phyloP scores from a whole-genome alignment of 1,140 invertebrate species.

The Notospermus geniculatus region DNA sequence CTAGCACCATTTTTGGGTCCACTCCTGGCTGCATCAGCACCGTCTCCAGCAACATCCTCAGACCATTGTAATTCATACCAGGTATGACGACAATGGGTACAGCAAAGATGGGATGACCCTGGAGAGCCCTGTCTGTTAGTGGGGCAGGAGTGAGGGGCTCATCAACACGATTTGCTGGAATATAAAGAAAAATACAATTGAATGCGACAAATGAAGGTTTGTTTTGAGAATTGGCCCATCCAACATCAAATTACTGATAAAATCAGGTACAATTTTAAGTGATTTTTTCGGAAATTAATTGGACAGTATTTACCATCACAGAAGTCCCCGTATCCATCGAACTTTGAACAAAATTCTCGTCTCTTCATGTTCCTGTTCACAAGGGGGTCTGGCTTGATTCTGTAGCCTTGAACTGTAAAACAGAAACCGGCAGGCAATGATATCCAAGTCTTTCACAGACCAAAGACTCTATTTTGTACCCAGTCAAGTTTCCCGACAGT shows the following conservation, averaged over 20 bases:
- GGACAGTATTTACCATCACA: conserved; percentile 56
- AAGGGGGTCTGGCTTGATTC: conserved; percentile 53
- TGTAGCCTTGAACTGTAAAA: conserved; percentile 44
- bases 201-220: too few species aligned
- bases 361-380: conserved; percentile 51
- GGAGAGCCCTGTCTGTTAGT: conserved; percentile 52
- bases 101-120: conserved; percentile 55
- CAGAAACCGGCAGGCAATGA: too few species aligned
- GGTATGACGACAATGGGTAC: conserved; percentile 58
- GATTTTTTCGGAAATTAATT: too few species aligned
- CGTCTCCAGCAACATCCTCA: conserved; percentile 58
- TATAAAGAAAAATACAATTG: too few species aligned
- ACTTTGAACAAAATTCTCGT: conserved; percentile 55
- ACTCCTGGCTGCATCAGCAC: conserved; percentile 59
- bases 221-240: too few species aligned
- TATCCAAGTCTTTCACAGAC: too few species aligned
- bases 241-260: too few species aligned
- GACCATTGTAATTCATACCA: conserved; percentile 52
- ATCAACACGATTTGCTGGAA: conserved; percentile 52
- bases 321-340: conserved; percentile 56
- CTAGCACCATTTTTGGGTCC: conserved; percentile 46
- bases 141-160: conserved; percentile 54
- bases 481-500: too few species aligned
- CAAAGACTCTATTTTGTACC: too few species aligned
- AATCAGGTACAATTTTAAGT: too few species aligned